Base-by-base conservation (phyloP, 2,888 invertebrate species). In the Oegoconia quadripuncta region DNA sequence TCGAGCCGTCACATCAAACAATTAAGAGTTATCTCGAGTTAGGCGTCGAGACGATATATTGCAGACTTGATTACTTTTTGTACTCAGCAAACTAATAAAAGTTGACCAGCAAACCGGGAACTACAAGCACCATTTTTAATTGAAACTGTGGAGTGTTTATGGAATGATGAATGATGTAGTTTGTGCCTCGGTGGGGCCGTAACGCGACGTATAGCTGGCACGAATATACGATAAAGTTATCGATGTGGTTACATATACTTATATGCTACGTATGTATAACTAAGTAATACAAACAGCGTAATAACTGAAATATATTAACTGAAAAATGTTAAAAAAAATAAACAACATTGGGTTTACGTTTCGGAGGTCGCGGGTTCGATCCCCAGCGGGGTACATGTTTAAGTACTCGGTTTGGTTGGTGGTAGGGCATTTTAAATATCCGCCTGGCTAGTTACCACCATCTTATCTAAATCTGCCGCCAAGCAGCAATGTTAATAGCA, bases 41-140 rank as follows among this genome's bases (percentile, higher is more conserved):
- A 63, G 68, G 58, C 59, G 58, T 49, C 69, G 50, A 52, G 53
- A 44, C 66, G 73, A 81, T 79, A 74, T 74, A 80, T 78, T 61
- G 74, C 55, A 59, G 58, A 65, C 74, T 81, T 76, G 75, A 81
- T 81, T 79, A 81, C 77, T 80, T 80, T 78, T 74, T 70, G 74
- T 68, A 66, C 73, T 77, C 58, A 46, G 57, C 46, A 59, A 78
- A 78, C 71, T 79, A 81, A 83, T 84, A 81, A 77, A 82, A 82
- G 66, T 81, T 80, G 75, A 73, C 75, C 76, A 78, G 71, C 67
- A 65, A 61, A 68, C 71, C 64, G 70, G 60, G 56, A 68, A 68
- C 68, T 68, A 50, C 61, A 44, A 54, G 62, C 56, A 52, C 46
- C 67, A 60, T 70, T 76, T 77, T 77, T 78, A 81, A 79, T 78